Base-by-base conservation (phyloP, 2,888 invertebrate genomes). In the Drosophila borborema region DNA sequence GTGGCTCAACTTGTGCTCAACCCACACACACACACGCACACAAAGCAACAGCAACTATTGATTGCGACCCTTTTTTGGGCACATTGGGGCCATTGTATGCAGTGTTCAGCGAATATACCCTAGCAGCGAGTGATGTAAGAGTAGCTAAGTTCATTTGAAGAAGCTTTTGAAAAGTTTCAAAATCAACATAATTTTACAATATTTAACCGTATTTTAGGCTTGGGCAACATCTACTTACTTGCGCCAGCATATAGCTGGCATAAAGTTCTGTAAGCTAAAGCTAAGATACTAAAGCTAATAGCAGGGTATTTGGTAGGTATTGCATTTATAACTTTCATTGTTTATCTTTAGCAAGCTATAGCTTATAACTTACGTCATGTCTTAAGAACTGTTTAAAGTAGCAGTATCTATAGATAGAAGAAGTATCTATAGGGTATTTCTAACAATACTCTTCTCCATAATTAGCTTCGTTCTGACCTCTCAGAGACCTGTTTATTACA, bases 41-140 rank as follows among this genome's bases (percentile, higher is more conserved):
- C 53, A 67, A 60, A 65, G 54, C 54, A 28, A 62, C 62, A 60
- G 40, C 66, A 71, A 71, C 78, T 80, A 81, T 81, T 76, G 80
- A 81, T 81, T 80, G 77, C 59, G 68, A 75, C 55, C 72, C 77
- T 74, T 80, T 49, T 75, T 75, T 75, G 74, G 71, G 63, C 80
- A 77, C 74, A 72, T 67, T 66, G 49, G 63, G 54, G 59, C 71
- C 58, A 65, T 78, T 78, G 75, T 77, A 75, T 75, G 74, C 64
- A 28, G 20, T 64, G 31, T 48, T 55, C 20, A 64, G 72, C 46
- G 61, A 12, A 5, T n/a, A 74, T 77, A 77, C 74, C 66, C 77
- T 67, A 51, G 38, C 45, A 60, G 36, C 20, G 12, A 2, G n/a
- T 46, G 10, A 12, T 6, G 10, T 14, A 4, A 1, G 49, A 40